Evolutionary conservation across 1,140 invertebrate genomes (phyloP).

Genomic region (Lucilia sericata): DNA sequence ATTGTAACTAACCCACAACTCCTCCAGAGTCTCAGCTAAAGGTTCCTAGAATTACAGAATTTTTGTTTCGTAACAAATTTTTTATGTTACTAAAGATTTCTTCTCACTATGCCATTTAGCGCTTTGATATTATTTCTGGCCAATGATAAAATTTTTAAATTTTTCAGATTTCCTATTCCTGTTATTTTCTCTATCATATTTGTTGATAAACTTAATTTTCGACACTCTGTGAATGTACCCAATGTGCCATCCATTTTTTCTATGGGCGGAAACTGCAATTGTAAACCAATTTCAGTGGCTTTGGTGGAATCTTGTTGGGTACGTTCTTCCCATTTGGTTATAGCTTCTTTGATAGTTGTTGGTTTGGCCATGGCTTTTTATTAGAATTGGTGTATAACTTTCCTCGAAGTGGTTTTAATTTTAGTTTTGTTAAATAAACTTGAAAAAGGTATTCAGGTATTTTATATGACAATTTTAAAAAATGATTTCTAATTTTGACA

Average conservation of each 20-base stretch:
- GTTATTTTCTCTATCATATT: constrained; percentile 94
- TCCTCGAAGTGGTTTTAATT: background rate
- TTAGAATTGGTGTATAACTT: background rate
- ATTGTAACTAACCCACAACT: constrained; percentile 97
- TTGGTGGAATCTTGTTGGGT: constrained; percentile 74
- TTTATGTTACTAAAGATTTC: background rate
- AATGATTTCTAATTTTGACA: no score
- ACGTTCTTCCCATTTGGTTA: constrained; percentile 87
- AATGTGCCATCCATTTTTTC: constrained; percentile 85
- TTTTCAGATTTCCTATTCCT: constrained; percentile 81
- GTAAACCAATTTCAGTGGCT: constrained; percentile 81
- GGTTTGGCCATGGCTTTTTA: constrained; percentile 57
- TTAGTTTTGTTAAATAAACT: no score
- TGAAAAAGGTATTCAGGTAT: no score
- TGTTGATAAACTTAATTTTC: constrained; percentile 89
- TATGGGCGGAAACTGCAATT: constrained; percentile 85
- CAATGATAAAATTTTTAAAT: constrained; percentile 85
- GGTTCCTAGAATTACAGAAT: constrained; percentile 73
- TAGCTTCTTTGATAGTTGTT: constrained; percentile 82
- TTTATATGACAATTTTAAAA: no score
- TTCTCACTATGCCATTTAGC: constrained; percentile 81
- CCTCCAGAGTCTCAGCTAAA: constrained; percentile 86
- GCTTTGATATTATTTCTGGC: constrained; percentile 92
- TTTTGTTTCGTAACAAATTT: background rate
- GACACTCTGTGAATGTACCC: constrained; percentile 74